Percentiles rank a stretch among this genome's conserved stretches.
Evolutionary conservation across 2,797 vertebrate species (phyloP).

Genomic region (Rhynchonycteris naso): DNA sequence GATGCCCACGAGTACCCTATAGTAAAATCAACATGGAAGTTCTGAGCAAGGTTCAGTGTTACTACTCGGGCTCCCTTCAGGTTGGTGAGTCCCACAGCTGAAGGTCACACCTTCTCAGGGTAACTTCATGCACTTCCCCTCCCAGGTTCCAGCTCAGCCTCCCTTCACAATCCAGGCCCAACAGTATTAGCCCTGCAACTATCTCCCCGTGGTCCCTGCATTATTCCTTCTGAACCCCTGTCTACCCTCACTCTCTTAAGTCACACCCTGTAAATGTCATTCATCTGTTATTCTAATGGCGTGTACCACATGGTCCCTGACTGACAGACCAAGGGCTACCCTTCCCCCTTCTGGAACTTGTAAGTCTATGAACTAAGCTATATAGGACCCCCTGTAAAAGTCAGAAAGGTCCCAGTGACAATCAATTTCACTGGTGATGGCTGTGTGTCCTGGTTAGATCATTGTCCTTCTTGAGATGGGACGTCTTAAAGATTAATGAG

Average conservation of each 20-base stretch:
- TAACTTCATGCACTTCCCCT: not conserved
- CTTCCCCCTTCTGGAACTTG: not conserved
- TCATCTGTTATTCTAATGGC: fast-evolving
- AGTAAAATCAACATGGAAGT: not conserved
- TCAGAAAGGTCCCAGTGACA: not conserved
- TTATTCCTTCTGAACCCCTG: too few relatives aligned
- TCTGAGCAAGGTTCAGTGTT: not conserved
- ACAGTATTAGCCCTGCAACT: not conserved
- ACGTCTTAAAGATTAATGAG: not conserved
- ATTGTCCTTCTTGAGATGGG: not conserved
- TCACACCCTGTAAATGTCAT: not conserved
- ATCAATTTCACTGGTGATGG: too few relatives aligned
- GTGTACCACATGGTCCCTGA: fast-evolving
- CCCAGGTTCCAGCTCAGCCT: not conserved
- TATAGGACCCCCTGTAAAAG: not conserved
- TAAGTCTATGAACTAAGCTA: not conserved
- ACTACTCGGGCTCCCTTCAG: not conserved
- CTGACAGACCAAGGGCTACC: not conserved
- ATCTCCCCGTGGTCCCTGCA: fast-evolving
- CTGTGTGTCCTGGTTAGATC: not conserved
- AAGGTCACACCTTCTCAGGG: not conserved
- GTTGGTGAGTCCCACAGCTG: fast-evolving
- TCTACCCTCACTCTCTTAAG: not conserved
- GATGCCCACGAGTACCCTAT: not conserved
- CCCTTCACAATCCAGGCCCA: not conserved